phyloP scores from a whole-genome alignment of 2,113 vertebrate genomes.

The Odocoileus hemionus region DNA sequence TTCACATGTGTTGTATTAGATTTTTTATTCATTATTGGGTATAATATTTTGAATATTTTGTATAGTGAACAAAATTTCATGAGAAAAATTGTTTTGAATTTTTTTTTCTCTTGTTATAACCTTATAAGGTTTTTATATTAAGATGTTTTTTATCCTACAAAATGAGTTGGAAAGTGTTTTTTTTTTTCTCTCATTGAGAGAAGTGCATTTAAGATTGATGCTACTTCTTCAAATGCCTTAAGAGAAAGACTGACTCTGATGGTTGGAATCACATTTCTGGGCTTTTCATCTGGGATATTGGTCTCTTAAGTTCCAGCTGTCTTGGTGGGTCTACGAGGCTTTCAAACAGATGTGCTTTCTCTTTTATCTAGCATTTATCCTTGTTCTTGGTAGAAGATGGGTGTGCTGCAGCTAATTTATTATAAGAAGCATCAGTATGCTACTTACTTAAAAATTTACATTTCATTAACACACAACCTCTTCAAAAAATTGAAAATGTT shows the following conservation, averaged over 20 bases:
- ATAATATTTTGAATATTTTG: neutral
- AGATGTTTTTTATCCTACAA: neutral
- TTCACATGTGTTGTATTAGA: neutral
- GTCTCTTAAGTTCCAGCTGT: neutral
- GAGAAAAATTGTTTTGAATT: neutral
- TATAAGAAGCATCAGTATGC: neutral
- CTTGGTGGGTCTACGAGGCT: neutral
- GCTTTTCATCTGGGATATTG: neutral
- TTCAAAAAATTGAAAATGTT: neutral
- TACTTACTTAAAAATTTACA: slow-evolving; percentile 22
- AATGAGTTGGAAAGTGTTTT: neutral
- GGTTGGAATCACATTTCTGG: neutral
- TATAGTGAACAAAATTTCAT: neutral
- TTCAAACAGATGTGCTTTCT: neutral
- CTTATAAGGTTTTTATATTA: neutral
- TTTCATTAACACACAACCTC: neutral
- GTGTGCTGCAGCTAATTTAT: neutral
- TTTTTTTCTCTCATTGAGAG: neutral
- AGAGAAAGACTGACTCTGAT: neutral
- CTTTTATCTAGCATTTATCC: neutral
- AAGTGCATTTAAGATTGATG: neutral
- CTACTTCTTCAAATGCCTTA: neutral
- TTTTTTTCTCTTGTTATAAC: neutral
- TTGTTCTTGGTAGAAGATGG: neutral
- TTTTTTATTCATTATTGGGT: neutral